These are phyloP conservation scores for Notechis scutatus DNA, from an alignment of 2,113 vertebrate genomes.

Conservation along the genomic window DNA sequence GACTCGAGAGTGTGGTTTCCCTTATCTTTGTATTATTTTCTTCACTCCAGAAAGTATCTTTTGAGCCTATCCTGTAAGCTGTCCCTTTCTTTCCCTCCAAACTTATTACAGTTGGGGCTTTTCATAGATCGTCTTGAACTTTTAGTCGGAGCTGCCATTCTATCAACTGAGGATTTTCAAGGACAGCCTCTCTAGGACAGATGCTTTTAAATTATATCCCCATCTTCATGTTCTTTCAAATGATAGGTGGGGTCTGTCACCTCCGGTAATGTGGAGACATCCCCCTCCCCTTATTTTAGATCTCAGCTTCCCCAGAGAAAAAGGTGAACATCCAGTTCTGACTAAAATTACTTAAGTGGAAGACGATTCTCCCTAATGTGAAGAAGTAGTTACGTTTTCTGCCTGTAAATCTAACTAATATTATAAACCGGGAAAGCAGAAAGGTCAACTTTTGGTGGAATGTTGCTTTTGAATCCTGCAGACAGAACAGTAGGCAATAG, in stretches of 20 bases:
- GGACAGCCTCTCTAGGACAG: background rate
- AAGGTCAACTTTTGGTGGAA: background rate
- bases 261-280: background rate
- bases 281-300: background rate
- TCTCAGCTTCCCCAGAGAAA: background rate
- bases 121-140: background rate
- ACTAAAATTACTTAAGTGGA: background rate
- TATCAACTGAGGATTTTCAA: background rate
- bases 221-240: background rate
- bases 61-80: background rate
- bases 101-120: background rate
- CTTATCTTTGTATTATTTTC: background rate
- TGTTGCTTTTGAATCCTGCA: slow-evolving; percentile 15
- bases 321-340: background rate
- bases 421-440: slow-evolving; percentile 3
- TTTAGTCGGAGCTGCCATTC: background rate
- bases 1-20: background rate
- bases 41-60: background rate
- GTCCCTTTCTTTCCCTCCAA: background rate
- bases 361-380: background rate
- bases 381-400: background rate
- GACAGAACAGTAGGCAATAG: slow-evolving; percentile 22
- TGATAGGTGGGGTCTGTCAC: background rate
- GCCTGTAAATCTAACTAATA: slow-evolving; percentile 12
- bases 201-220: background rate